Evolutionary conservation across 1,140 invertebrate species (phyloP), one percentile per base, ranked within the genome.

Genomic region (Araneus ventricosus): DNA sequence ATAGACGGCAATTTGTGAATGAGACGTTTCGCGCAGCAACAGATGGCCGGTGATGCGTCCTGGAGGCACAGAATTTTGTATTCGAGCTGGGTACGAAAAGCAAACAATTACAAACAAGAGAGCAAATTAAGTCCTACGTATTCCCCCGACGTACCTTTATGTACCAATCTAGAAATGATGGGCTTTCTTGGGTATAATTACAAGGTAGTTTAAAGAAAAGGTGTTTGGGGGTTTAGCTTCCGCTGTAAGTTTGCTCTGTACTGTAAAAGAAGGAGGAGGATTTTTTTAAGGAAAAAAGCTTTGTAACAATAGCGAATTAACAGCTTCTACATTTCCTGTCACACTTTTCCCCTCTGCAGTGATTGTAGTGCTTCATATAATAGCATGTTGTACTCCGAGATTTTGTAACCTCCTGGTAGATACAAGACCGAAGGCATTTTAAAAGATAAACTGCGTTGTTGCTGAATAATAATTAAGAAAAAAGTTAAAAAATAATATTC

Each of bases 71-170:
- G 4, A 24, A 86, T 86, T 86, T 61, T 30, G 84, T 37, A 86
- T 86, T 86, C 84, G 52, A n/a, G 8, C 20, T 30, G 52, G 20
- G 84, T 86, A 24, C 84, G 14, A 27, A 86, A 59, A 86, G 20
- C 84, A 86, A 86, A 86, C 52, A 86, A 86, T 61, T 86, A 86
- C 57, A 10, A 61, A 59, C 84, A 22, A 30, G 24, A 30, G 52
- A 59, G 59, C 84, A 86, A 86, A 86, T 61, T 27, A 57, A 27
- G 30, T 86, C 57, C 39, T 24, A 45, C 52, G 7, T 37, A 37
- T 86, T 86, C 52, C 52, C 57, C 17, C 80, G 30, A 27, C 20
- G 24, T 86, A 20, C 34, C 22, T 61, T 61, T 86, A 61, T 30
- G 57, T 59, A 86, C 84, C 34, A 37, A 86, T 7, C 5, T 24